These are phyloP conservation scores for Amphiprion clarkii DNA, from an alignment of 2,797 vertebrate species.

Conservation along the genomic window DNA sequence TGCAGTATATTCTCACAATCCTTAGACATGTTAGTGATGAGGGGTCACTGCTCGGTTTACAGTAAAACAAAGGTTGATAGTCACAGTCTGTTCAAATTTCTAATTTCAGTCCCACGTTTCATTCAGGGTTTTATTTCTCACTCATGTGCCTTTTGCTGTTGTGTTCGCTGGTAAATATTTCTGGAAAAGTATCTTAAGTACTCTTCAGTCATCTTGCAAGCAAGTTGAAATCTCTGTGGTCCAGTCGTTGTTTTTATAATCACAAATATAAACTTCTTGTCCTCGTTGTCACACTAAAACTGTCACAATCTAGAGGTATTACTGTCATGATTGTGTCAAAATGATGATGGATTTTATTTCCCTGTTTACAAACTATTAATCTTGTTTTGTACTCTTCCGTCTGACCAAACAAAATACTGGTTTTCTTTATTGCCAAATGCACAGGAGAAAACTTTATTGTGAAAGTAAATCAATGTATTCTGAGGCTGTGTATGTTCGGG, in stretches of 20 bases:
- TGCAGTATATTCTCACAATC: not conserved
- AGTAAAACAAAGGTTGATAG: not conserved
- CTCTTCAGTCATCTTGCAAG: not conserved
- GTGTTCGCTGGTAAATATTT: slow-evolving; percentile 26
- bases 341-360: slow-evolving; percentile 17
- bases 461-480: slow-evolving; percentile 25
- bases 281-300: slow-evolving; percentile 1
- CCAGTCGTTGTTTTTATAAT: not conserved
- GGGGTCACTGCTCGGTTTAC: not conserved
- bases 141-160: slow-evolving; percentile 70
- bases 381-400: slow-evolving; percentile 12
- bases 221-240: not conserved
- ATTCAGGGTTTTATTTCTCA: slow-evolving; percentile 47
- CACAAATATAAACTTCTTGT: not conserved
- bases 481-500: slow-evolving; percentile 12
- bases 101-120: slow-evolving; percentile 17
- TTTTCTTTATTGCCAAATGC: slow-evolving; percentile 28
- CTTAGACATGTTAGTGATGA: not conserved
- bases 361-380: not conserved
- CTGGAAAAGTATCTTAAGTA: not conserved
- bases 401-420: slow-evolving; percentile 12
- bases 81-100: slow-evolving; percentile 10
- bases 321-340: slow-evolving; percentile 26
- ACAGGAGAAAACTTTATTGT: slow-evolving; percentile 34
- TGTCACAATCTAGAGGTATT: slow-evolving; percentile 12